phyloP scores from a whole-genome alignment of 2,888 invertebrate genomes.

The Amphiduros pacificus region DNA sequence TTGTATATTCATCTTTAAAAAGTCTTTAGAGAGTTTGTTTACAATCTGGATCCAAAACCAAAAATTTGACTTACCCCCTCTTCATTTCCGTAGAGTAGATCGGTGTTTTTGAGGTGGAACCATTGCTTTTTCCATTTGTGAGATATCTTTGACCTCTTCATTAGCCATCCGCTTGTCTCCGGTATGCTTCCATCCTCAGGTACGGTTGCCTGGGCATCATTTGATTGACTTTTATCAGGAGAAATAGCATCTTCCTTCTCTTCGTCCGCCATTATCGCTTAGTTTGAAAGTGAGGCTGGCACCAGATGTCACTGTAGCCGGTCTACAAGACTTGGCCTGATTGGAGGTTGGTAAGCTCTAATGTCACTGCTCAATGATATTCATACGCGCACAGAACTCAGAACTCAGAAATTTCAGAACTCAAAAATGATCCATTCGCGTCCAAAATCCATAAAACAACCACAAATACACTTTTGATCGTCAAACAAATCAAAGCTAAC shows the following conservation, averaged over 20 bases:
- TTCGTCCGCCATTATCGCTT: conserved; percentile 17
- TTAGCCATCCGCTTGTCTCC: conserved; percentile 52
- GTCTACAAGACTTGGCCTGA: too few relatives aligned
- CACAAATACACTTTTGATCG: too few relatives aligned
- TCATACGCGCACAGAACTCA: too few relatives aligned
- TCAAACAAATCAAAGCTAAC: too few relatives aligned
- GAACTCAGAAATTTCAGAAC: too few relatives aligned
- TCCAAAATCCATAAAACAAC: too few relatives aligned
- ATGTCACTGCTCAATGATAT: too few relatives aligned
- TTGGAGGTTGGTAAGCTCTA: too few relatives aligned
- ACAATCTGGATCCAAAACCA: conserved; percentile 5
- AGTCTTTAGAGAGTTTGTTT: too few relatives aligned
- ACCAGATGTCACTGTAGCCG: too few relatives aligned
- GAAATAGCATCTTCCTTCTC: conserved; percentile 1
- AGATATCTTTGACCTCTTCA: conserved; percentile 51
- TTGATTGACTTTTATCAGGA: not conserved
- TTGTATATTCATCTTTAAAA: too few relatives aligned
- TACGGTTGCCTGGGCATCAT: not conserved
- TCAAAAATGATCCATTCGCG: too few relatives aligned
- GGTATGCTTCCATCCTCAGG: conserved; percentile 21
- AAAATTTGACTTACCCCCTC: conserved; percentile 38
- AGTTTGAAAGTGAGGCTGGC: conserved; percentile 11
- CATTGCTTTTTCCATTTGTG: conserved; percentile 56
- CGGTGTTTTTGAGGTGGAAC: conserved; percentile 51
- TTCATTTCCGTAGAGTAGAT: conserved; percentile 48